Evolutionary conservation across 2,888 invertebrate genomes (phyloP).

Genomic region (Heliconius hortense): DNA sequence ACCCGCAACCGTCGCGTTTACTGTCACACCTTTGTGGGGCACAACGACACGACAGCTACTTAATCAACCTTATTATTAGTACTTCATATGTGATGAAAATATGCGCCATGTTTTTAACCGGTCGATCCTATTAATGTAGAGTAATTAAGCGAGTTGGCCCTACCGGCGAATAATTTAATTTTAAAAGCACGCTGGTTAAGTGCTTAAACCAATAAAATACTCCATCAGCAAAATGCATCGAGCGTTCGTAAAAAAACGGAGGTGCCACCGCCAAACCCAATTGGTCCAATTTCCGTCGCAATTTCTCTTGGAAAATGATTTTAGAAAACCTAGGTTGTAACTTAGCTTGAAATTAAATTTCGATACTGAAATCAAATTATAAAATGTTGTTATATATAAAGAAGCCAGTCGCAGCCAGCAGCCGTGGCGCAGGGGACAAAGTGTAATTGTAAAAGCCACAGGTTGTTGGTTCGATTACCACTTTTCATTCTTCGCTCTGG

Average conservation of each 20-base stretch:
- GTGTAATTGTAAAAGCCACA: neutral
- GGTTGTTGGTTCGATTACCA: too few relatives aligned
- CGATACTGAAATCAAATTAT: neutral
- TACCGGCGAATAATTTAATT: constrained; percentile 17
- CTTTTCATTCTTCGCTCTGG: too few relatives aligned
- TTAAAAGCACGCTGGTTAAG: constrained; percentile 14
- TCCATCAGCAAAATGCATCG: constrained; percentile 7
- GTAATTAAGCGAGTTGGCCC: constrained; percentile 16
- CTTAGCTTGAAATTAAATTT: neutral
- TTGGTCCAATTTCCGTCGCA: neutral
- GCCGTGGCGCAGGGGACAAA: too few relatives aligned
- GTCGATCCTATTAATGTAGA: constrained; percentile 10
- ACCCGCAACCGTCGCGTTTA: neutral
- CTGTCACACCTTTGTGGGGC: neutral
- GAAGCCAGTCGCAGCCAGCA: too few relatives aligned
- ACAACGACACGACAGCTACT: neutral
- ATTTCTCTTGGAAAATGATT: neutral
- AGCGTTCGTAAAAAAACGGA: neutral
- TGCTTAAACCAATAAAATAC: constrained; percentile 22
- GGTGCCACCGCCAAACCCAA: constrained; percentile 16
- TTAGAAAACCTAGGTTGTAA: neutral
- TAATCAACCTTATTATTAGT: neutral
- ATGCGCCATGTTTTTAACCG: constrained; percentile 1
- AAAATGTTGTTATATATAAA: neutral
- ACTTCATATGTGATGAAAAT: neutral